phyloP scores from a whole-genome alignment of 2,113 vertebrate species.

The Syrrhaptes paradoxus region DNA sequence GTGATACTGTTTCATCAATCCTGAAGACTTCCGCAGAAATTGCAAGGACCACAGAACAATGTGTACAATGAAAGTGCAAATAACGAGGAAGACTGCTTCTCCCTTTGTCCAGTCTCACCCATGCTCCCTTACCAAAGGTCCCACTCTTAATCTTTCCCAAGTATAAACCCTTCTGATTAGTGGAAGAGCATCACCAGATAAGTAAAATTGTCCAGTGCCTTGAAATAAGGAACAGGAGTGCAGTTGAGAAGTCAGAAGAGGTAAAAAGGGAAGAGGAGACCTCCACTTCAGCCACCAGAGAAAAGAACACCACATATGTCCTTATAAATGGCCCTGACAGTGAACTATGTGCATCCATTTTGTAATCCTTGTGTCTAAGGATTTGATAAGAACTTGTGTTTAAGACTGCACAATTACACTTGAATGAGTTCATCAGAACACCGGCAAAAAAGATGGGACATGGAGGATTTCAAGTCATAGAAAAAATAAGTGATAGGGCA shows the following conservation, averaged over 20 bases:
- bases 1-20: not conserved
- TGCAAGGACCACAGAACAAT: not conserved
- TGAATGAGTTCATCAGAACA: not conserved
- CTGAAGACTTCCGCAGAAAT: not conserved
- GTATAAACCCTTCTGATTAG: not conserved
- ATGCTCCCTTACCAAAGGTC: not conserved
- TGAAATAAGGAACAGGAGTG: not conserved
- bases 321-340: not conserved
- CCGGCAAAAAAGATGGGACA: not conserved
- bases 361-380: not conserved
- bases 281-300: not conserved
- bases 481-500: not conserved
- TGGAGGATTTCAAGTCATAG: not conserved
- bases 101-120: not conserved
- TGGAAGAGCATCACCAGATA: not conserved
- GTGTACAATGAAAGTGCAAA: not conserved
- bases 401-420: not conserved
- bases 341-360: not conserved
- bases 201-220: not conserved
- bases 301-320: not conserved
- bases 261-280: not conserved
- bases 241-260: not conserved
- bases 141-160: not conserved
- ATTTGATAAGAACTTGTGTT: not conserved
- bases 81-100: not conserved